Percentiles rank a stretch among this genome's conserved stretches.
These are phyloP conservation scores for Cryptomyrus ogoouensis DNA, from an alignment of 2,113 vertebrate genomes.

Conservation along the genomic window DNA sequence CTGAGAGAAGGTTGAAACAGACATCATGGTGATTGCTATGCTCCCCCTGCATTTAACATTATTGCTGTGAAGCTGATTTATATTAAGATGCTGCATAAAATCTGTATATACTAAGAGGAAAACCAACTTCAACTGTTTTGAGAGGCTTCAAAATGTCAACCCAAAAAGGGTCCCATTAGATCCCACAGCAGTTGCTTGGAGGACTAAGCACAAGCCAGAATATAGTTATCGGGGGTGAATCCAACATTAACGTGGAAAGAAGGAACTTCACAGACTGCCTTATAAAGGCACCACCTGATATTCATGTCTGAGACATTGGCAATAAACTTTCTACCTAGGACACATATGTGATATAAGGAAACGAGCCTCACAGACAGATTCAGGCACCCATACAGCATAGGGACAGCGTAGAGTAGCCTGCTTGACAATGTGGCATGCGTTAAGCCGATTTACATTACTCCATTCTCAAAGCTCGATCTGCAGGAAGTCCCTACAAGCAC, in stretches of 20 bases:
- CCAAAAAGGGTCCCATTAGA: not conserved
- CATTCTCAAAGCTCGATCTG: not conserved
- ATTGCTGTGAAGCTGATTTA: not conserved
- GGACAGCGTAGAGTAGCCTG: not conserved
- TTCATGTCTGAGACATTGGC: not conserved
- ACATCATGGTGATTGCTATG: not conserved
- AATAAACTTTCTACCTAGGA: not conserved
- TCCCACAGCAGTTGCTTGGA: not conserved
- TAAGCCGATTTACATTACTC: not conserved
- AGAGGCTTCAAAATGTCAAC: not conserved
- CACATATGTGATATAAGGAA: not conserved
- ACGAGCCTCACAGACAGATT: not conserved
- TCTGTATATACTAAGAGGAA: not conserved
- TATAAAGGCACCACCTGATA: not conserved
- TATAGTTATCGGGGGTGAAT: not conserved
- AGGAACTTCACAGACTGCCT: too few relatives aligned
- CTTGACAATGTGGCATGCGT: not conserved
- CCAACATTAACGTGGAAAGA: not conserved
- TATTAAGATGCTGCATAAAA: not conserved
- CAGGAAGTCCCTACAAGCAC: not conserved
- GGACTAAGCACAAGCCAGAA: not conserved
- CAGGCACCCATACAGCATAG: not conserved
- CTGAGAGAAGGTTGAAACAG: not conserved
- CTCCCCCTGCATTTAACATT: not conserved
- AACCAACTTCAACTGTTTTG: not conserved